Evolutionary conservation across 2,113 vertebrate species (phyloP).

Genomic region (Passer domesticus): DNA sequence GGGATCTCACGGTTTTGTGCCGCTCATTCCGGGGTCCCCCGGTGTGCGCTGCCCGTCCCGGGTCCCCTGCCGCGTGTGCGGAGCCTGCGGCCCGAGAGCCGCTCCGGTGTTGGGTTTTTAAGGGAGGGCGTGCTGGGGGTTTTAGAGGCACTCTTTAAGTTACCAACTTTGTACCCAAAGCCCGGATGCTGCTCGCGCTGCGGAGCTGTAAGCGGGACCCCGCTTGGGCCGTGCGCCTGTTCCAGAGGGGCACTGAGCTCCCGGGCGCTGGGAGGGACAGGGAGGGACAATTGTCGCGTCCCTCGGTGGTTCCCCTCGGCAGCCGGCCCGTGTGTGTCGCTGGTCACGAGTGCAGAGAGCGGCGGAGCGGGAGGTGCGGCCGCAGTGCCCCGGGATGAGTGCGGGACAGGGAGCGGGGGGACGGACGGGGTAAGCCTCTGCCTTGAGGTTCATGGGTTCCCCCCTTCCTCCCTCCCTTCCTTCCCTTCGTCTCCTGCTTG

Average conservation of each 20-base stretch:
- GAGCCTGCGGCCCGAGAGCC: not conserved
- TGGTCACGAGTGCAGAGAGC: not conserved
- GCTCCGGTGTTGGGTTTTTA: not conserved
- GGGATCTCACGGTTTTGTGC: too few relatives aligned
- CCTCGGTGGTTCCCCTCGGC: not conserved
- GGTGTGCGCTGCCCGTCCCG: too few relatives aligned
- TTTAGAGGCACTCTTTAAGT: not conserved
- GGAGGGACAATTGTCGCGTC: too few relatives aligned
- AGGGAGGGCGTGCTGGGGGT: too few relatives aligned
- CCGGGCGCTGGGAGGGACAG: not conserved
- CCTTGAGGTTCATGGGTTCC: not conserved
- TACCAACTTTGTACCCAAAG: not conserved
- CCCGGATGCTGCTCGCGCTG: rapidly evolving
- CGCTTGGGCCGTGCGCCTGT: rapidly evolving
- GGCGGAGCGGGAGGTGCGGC: not conserved
- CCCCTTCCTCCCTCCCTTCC: not conserved
- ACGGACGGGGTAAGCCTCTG: not conserved
- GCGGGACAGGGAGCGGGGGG: not conserved
- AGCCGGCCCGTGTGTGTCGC: rapidly evolving
- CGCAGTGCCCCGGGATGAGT: too few relatives aligned
- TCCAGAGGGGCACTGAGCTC: not conserved
- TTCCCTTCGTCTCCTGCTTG: not conserved
- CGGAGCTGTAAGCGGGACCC: not conserved
- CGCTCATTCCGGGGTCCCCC: too few relatives aligned
- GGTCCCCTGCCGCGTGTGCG: not conserved